Conservation (phyloP, 1,140 invertebrate genomes). For the Gonioctena quinquepunctata region DNA sequence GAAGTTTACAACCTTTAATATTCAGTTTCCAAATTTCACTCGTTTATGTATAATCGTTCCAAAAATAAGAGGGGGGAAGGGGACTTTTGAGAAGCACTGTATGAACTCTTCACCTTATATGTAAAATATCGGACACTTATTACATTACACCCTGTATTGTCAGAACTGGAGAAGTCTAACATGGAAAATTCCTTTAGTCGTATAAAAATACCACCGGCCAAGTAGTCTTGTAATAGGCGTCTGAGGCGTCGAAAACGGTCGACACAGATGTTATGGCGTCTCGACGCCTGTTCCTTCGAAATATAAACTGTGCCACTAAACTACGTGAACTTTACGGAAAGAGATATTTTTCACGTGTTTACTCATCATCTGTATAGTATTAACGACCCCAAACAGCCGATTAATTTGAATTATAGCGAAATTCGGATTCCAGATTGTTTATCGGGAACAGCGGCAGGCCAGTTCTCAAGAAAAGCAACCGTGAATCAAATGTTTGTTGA, state of each 20-base stretch:
- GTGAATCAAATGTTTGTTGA: not conserved
- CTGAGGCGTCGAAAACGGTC: not conserved
- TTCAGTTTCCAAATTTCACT: no score
- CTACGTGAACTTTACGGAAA: conserved; percentile 8
- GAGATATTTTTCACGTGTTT: conserved; percentile 2
- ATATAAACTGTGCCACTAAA: conserved; percentile 18
- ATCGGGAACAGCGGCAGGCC: not conserved
- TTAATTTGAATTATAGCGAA: conserved; percentile 8
- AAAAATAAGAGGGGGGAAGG: no score
- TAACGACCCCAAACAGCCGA: not conserved
- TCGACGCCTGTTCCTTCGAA: not conserved
- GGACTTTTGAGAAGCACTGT: no score
- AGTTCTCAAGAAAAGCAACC: not conserved
- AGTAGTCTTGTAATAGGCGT: not conserved
- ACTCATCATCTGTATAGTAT: not conserved
- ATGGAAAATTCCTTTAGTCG: no score
- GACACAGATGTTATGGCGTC: conserved; percentile 14
- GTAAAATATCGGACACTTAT: no score
- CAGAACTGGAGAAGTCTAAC: no score
- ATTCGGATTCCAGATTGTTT: not conserved
- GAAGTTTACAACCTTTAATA: no score
- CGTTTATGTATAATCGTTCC: no score
- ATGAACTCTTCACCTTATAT: no score
- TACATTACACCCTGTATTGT: no score
- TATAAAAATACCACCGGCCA: not conserved